phyloP scores from a whole-genome alignment of 1,140 invertebrate species.

The Orchesella cincta region DNA sequence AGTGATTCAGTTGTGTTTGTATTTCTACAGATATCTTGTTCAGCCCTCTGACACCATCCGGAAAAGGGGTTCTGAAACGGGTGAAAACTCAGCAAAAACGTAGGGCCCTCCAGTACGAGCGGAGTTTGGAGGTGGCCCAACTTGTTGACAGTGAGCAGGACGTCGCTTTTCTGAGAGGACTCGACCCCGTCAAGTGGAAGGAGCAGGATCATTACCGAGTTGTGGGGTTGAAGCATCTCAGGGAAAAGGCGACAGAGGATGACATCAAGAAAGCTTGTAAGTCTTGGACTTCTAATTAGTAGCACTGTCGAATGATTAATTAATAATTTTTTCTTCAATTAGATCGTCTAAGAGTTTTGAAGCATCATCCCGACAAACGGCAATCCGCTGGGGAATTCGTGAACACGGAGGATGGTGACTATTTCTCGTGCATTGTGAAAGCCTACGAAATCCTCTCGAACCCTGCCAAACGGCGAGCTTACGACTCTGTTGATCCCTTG shows the following conservation, averaged over 20 bases:
- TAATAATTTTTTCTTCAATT: conserved; percentile 21
- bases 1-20: not conserved
- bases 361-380: conserved; percentile 97
- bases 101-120: not conserved
- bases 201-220: conserved; percentile 96
- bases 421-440: conserved; percentile 98
- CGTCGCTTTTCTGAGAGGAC: not conserved
- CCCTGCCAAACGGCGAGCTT: conserved; percentile 80
- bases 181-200: not conserved
- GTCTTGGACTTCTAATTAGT: conserved; percentile 54
- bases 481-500: conserved; percentile 92
- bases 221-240: conserved; percentile 77
- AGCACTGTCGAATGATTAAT: not conserved
- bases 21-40: not conserved
- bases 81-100: not conserved
- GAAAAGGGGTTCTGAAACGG: not conserved
- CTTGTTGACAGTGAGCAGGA: not conserved
- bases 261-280: conserved; percentile 91
- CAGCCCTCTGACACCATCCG: not conserved
- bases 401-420: conserved; percentile 84
- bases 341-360: conserved; percentile 83
- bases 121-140: not conserved
- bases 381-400: conserved; percentile 83
- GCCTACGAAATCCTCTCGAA: conserved; percentile 81
- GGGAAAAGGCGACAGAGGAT: conserved; percentile 81